Base-by-base conservation (phyloP, 2,113 vertebrate species). In the Oenanthe oenanthe region DNA sequence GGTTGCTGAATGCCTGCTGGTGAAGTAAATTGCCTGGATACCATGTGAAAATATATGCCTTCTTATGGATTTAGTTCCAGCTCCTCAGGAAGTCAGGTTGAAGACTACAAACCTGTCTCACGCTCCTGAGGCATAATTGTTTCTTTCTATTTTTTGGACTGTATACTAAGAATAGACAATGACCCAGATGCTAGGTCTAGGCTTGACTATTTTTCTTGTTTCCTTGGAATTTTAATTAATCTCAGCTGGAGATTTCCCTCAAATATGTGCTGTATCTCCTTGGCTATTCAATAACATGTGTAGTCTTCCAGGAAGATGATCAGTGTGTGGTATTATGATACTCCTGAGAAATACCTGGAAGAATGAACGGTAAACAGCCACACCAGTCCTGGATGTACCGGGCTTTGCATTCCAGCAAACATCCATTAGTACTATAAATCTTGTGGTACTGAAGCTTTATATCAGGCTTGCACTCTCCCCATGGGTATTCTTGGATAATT, bases 391-490 rank as follows among this genome's bases (percentile, higher is more conserved):
- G 65, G 86, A 98, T 97, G 65, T 98, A 95, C 42, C 21, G 70
- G 2, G 97, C 97, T 93, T 97, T 98, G 92, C 98, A 98, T 83
- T 98, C 98, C 90, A 96, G 97, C 84, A 98, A 62, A 47, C 98
- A 98, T 45, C 97, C 98, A 4, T 93, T 97, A 26, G 98, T 98
- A 48, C 89, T 98, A 24, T 98, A 98, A 79, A 56, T 94, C 34
- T 72, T 45, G 53, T 97, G 95, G 68, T 95, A 88, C 62, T 51
- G 92, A 77, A 98, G 92, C 38, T 94, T 96, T 50, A 96, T 90
- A 25, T 96, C 53, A 67, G 98, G 98, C 15, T 98, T 97, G 92
- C 98, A 98, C 66, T 98, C 97, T 96, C 98, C 98, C 98, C 98
- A 98, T 5, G 98, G 98, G 25, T 98, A 92, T 89, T 98, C 98